phyloP scores from a whole-genome alignment of 2,113 vertebrate species.

The Marmota monax region DNA sequence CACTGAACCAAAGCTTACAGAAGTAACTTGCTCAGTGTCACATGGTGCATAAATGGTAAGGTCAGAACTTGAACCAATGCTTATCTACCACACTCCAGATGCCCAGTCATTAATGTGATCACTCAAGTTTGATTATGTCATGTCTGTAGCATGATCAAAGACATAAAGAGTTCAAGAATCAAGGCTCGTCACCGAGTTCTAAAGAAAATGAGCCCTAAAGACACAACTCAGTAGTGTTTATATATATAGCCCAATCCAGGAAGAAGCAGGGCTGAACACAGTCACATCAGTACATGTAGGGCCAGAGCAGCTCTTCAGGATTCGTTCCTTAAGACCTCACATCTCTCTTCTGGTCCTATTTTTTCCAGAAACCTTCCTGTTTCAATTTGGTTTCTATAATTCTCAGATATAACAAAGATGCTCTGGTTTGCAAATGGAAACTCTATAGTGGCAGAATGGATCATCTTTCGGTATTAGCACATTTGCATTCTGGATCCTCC shows the following conservation, averaged over 20 bases:
- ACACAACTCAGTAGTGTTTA: background rate
- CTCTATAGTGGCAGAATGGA: background rate
- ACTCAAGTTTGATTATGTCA: background rate
- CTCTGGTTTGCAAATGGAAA: background rate
- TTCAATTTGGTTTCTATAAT: background rate
- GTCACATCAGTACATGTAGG: accelerated
- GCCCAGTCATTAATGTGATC: background rate
- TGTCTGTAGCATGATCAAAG: background rate
- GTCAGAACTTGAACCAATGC: background rate
- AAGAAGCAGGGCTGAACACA: background rate
- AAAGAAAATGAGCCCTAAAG: background rate
- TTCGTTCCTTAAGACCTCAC: background rate
- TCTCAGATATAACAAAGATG: background rate
- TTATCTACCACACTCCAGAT: background rate
- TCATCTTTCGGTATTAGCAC: background rate
- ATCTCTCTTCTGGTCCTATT: too few relatives aligned
- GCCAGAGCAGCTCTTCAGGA: background rate
- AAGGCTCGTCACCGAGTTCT: background rate
- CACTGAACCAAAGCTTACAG: background rate
- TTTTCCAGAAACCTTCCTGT: background rate
- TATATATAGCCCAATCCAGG: background rate
- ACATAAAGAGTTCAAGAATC: background rate
- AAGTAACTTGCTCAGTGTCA: background rate
- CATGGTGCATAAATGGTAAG: background rate
- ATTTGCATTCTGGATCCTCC: background rate